These are phyloP conservation scores for Prolemur simus DNA, from an alignment of 2,113 vertebrate genomes.

Conservation along the genomic window DNA sequence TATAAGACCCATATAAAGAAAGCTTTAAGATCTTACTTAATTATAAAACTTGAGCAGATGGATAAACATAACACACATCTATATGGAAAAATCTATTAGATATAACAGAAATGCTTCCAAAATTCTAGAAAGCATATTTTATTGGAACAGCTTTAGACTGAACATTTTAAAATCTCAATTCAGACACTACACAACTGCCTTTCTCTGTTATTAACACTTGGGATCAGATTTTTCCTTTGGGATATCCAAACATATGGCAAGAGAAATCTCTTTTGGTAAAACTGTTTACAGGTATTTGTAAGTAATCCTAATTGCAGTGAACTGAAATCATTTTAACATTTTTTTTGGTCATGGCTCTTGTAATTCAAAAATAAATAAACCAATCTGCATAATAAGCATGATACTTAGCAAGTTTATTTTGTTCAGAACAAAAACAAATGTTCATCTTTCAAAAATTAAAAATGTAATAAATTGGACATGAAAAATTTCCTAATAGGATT, in stretches of 20 bases:
- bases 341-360: background rate
- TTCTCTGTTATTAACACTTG: background rate
- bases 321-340: background rate
- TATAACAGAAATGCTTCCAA: background rate
- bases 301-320: background rate
- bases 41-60: background rate
- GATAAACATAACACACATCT: background rate
- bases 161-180: background rate
- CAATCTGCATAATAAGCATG: background rate
- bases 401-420: background rate
- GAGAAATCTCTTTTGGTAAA: conserved; percentile 12
- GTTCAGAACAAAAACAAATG: background rate
- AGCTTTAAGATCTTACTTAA: background rate
- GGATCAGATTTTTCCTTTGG: conserved; percentile 12
- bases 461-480: background rate
- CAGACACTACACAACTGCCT: background rate
- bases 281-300: background rate
- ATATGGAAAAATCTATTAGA: background rate
- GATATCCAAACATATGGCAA: background rate
- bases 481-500: background rate
- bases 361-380: conserved; percentile 47
- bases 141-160: background rate
- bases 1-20: background rate
- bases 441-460: background rate
- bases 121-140: background rate